These are phyloP conservation scores for Acanthococcus lagerstroemiae DNA, from an alignment of 2,888 invertebrate species.

Conservation along the genomic window DNA sequence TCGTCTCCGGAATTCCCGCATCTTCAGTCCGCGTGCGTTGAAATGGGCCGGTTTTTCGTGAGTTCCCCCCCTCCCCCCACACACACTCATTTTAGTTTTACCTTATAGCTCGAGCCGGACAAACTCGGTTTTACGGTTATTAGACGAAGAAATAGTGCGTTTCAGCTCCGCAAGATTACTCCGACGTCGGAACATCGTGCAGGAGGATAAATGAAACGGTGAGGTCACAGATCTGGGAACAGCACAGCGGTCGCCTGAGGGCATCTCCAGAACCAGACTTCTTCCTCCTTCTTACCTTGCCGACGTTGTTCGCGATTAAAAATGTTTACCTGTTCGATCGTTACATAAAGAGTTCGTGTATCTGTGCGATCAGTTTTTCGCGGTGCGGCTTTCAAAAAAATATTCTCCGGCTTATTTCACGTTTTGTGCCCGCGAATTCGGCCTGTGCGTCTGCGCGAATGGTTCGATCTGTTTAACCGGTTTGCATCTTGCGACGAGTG, in stretches of 20 bases:
- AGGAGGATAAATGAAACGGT: neutral
- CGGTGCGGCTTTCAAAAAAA: too few relatives aligned
- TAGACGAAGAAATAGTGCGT: conserved; percentile 17
- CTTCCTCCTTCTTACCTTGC: conserved; percentile 5
- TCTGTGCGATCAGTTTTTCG: neutral
- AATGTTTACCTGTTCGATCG: conserved; percentile 4
- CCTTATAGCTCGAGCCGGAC: too few relatives aligned
- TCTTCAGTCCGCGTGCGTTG: too few relatives aligned
- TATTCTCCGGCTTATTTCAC: too few relatives aligned
- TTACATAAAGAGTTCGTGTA: conserved; percentile 4
- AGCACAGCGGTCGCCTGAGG: conserved; percentile 2
- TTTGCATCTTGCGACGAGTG: too few relatives aligned
- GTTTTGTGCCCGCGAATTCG: too few relatives aligned
- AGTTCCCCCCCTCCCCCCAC: too few relatives aligned
- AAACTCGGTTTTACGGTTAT: neutral
- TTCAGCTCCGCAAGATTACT: conserved; percentile 9
- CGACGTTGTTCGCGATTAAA: neutral
- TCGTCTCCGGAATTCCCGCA: too few relatives aligned
- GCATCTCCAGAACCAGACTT: conserved; percentile 8
- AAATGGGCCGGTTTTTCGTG: too few relatives aligned
- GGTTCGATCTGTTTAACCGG: too few relatives aligned
- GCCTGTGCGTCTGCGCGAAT: too few relatives aligned
- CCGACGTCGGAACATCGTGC: neutral
- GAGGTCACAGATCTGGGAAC: conserved; percentile 18
- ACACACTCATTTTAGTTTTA: too few relatives aligned